Base-by-base conservation (phyloP, 2,888 invertebrate genomes). In the Ganaspis brasiliensis region DNA sequence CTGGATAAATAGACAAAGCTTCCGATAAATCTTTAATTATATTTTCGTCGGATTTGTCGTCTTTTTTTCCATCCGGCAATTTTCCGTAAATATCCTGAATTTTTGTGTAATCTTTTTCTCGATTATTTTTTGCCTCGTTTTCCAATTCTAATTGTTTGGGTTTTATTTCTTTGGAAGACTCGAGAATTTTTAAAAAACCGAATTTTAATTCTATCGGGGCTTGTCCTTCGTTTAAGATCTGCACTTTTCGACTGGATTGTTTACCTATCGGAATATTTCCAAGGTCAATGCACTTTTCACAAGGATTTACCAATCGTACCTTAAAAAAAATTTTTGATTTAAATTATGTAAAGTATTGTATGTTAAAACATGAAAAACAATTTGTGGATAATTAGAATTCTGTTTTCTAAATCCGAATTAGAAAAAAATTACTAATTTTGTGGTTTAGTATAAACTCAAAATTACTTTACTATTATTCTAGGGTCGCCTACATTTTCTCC, bases 211-310 rank as follows among this genome's bases (percentile, higher is more conserved):
- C 92, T n/a, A 94, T 92, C 1, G 92, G 85, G 55, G 93, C 92
- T 83, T 92, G 92, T 75, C 93, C 93, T 75, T 93, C 92, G 84
- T 95, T 95, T 84, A 93, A 91, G n/a, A 95, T 93, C 79, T 92
- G 92, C 72, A 95, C 92, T 74, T 92, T 92, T 73, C 93, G 93
- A 16, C 92, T 90, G 16, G 92, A 92, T 52, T 91, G 92, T 78
- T 93, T 92, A 0, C 94, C 94, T 0, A 94, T 91, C 21, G 85
- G 72, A 0, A 87, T 55, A 37, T 78, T 84, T 3, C 92, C 92
- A 26, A 93, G 87, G 82, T 92, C 88, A 37, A 93, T 81, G 21
- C 89, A 87, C 82, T 91, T 92, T 75, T 93, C 91, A 5, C 83
- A 83, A 1, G 88, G 83, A 77, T 92, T 89, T 14, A 87, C 84